Evolutionary conservation across 2,888 invertebrate species (phyloP).

Genomic region (Meta bourneti): DNA sequence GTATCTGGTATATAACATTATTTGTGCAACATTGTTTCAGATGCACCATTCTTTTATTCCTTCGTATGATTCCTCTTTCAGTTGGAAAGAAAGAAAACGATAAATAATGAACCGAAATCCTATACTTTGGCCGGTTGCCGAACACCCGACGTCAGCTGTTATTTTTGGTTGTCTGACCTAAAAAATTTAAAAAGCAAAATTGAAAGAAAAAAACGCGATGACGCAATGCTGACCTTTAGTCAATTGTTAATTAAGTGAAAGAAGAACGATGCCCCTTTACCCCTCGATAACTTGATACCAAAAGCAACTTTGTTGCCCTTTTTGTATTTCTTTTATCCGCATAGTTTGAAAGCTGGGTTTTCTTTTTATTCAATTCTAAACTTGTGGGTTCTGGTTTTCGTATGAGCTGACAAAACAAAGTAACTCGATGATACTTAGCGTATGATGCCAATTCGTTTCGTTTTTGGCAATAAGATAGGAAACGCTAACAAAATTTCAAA

Average conservation of each 20-base stretch:
- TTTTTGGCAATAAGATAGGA: too few species aligned
- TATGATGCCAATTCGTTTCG: too few species aligned
- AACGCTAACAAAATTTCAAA: too few species aligned
- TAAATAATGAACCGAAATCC: conserved; percentile 21
- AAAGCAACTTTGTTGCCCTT: neutral
- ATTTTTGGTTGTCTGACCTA: conserved; percentile 58
- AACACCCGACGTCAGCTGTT: conserved; percentile 20
- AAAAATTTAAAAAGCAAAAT: conserved; percentile 2
- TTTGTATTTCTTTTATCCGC: too few species aligned
- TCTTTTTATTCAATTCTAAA: too few species aligned
- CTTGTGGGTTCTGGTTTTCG: too few species aligned
- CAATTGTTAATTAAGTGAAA: conserved; percentile 45
- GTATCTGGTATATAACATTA: neutral
- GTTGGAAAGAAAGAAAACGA: conserved; percentile 2
- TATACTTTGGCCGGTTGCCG: conserved; percentile 44
- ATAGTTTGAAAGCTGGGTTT: too few species aligned
- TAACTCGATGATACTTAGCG: too few species aligned
- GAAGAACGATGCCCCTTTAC: conserved; percentile 8
- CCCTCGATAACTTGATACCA: conserved; percentile 1
- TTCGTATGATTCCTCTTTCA: neutral
- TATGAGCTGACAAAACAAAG: too few species aligned
- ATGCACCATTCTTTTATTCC: neutral
- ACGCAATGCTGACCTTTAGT: conserved; percentile 54
- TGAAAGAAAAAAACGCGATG: conserved; percentile 16
- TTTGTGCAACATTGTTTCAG: neutral